Percentiles rank a stretch among this genome's conserved stretches.
Conservation (phyloP, 92 coral and sea anemone genomes). For the Plumapathes pennacea region DNA sequence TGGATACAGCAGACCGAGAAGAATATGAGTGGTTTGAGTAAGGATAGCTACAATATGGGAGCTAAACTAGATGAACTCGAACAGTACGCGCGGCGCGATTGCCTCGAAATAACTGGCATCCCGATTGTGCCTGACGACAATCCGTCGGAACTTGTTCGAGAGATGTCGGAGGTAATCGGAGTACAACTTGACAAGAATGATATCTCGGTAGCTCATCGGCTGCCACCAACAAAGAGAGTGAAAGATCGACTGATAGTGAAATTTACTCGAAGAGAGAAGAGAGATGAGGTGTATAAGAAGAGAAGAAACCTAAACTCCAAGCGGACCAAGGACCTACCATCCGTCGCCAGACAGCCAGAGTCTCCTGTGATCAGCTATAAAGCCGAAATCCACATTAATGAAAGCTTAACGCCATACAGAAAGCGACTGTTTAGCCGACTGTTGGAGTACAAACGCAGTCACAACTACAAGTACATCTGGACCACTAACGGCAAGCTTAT, state of each 20-base stretch:
- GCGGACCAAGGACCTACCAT: conserved; percentile 5
- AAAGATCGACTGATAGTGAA: conserved; percentile 53
- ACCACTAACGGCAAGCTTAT: conserved; percentile 34
- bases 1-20: conserved; percentile 7
- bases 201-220: conserved; percentile 39
- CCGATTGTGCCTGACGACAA: conserved; percentile 32
- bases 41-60: not conserved
- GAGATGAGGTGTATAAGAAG: conserved; percentile 23
- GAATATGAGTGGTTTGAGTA: no score
- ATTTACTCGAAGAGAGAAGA: conserved; percentile 27
- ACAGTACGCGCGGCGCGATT: conserved; percentile 35
- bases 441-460: conserved; percentile 19
- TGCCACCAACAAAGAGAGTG: conserved; percentile 40
- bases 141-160: conserved; percentile 12
- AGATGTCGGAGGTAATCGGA: conserved; percentile 10
- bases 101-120: conserved; percentile 41
- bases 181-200: no score
- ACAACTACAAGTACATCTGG: conserved; percentile 37
- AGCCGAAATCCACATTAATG: conserved; percentile 29
- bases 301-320: conserved; percentile 3
- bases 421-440: conserved; percentile 25
- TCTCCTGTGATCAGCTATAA: not conserved
- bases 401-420: conserved; percentile 36
- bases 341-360: not conserved
- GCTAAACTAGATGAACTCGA: conserved; percentile 32